Percentiles rank a stretch among this genome's conserved stretches.
Conservation (phyloP, 2,113 vertebrate species). For the Atherinomorus stipes region DNA sequence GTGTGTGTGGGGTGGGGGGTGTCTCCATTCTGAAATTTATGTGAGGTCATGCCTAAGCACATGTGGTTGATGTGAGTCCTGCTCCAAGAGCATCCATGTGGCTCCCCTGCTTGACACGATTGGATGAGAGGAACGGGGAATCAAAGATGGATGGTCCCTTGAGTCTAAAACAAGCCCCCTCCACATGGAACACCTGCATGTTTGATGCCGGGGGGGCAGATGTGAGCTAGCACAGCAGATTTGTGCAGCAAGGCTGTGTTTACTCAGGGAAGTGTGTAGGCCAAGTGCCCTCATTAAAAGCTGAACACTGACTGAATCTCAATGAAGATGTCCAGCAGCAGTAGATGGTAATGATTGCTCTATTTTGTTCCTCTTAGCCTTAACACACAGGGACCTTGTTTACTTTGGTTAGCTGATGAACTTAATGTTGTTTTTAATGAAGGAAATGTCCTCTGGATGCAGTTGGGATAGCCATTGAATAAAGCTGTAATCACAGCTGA, state of each 20-base stretch:
- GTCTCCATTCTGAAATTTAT: not conserved
- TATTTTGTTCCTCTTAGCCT: not conserved
- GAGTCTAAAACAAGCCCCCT: slow-evolving; percentile 57
- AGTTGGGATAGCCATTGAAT: no score
- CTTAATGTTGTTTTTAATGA: not conserved
- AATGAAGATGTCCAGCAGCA: slow-evolving; percentile 55
- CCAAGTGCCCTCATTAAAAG: slow-evolving; percentile 65
- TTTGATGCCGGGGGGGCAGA: slow-evolving; percentile 45
- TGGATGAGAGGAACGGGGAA: slow-evolving; percentile 25
- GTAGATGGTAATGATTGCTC: slow-evolving; percentile 24
- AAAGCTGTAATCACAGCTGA: no score
- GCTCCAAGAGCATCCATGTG: slow-evolving; percentile 42
- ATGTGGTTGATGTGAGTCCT: slow-evolving; percentile 35
- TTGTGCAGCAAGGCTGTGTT: slow-evolving; percentile 57
- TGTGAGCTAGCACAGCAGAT: slow-evolving; percentile 34
- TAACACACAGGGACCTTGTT: slow-evolving; percentile 2
- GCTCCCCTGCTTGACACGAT: slow-evolving; percentile 28
- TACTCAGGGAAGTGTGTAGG: slow-evolving; percentile 54
- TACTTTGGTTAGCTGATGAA: not conserved
- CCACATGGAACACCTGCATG: slow-evolving; percentile 66
- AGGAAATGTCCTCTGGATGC: not conserved
- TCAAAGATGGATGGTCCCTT: slow-evolving; percentile 46
- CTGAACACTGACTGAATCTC: slow-evolving; percentile 59
- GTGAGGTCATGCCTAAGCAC: not conserved
- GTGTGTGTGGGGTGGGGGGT: no score